Percentiles rank a stretch among this genome's conserved stretches.
phyloP scores from a whole-genome alignment of 2,888 invertebrate species.

The Hipparchia sbordonii region DNA sequence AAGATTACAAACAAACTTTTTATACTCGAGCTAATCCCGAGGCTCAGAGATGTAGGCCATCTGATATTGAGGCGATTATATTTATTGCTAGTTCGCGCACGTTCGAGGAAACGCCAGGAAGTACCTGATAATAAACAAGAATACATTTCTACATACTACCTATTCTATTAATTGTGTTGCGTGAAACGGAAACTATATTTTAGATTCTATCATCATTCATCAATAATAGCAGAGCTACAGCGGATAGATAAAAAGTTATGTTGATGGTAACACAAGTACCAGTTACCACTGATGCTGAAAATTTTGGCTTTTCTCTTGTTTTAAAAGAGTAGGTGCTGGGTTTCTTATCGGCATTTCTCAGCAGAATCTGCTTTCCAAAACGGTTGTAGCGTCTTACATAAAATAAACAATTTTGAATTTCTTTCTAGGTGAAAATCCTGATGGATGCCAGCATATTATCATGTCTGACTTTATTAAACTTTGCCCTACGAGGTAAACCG shows the following conservation, averaged over 20 bases:
- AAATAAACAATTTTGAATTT: too few relatives aligned
- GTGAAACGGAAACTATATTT: background rate
- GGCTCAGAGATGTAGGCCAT: constrained; percentile 10
- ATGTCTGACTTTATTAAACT: too few relatives aligned
- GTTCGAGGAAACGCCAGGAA: constrained; percentile 13
- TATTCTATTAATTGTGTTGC: constrained; percentile 2
- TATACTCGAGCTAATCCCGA: constrained; percentile 20
- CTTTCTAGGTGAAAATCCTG: too few relatives aligned
- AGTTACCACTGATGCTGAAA: too few relatives aligned
- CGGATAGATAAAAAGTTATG: background rate
- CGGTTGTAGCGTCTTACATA: too few relatives aligned
- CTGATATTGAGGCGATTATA: constrained; percentile 11
- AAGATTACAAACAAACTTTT: constrained; percentile 13
- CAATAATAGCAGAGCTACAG: background rate
- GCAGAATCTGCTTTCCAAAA: too few relatives aligned
- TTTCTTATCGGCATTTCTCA: too few relatives aligned
- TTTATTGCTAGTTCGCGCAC: constrained; percentile 5
- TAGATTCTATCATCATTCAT: background rate
- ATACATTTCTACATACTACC: constrained; percentile 1
- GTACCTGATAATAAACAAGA: constrained; percentile 1
- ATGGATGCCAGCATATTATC: too few relatives aligned
- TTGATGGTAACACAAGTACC: background rate
- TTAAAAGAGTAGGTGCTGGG: too few relatives aligned
- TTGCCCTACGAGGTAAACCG: too few relatives aligned
- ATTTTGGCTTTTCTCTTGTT: too few relatives aligned